Evolutionary conservation across 2,888 invertebrate genomes (phyloP), one percentile per base, ranked within the genome.

Genomic region (Leucoma salicis): DNA sequence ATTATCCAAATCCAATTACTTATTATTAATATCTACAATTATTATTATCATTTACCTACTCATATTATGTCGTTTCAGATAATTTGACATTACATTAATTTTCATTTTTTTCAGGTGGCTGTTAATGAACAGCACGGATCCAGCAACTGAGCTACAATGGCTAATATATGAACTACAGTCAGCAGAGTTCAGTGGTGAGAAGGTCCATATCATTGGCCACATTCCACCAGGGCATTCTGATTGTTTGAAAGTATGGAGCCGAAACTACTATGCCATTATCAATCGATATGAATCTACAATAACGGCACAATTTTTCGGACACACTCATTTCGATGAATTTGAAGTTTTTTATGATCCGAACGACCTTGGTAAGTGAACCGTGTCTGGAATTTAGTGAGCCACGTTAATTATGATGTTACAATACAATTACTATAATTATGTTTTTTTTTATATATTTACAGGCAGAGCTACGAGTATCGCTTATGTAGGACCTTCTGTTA

Each of bases 171-270:
- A 98, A 74, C 87, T 99, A 8, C 97, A 98, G 72, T 95, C 96
- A 8, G 97, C 99, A 0, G 99, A 99, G 81, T 95, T 96, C 74
- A 96, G 95, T 57, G 95, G 95, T 10, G 97, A 98, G 78, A 97
- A 98, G 79, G 99, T 99, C 8, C 98, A 99, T 70, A 95, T 99
- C n/a, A 95, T 99, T 39, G 98, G 97, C 0, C 99, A 99, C 74
- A 98, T 99, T 63, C 98, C 98, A 0, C 98, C 99, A 0, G 98
- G 98, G 2, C 96, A 96, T 70, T 94, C 95, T 0, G 97, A 97
- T 76, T 98, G 98, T 68, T 83, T 98, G 24, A 97, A 97, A 86
- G 95, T 97, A 3, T 99, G 98, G 97, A 97, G 98, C 3, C 93
- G 97, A 54, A 99, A 99, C 82, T 97, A 96, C 76, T 97, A 97